phyloP scores from a whole-genome alignment of 1,140 invertebrate genomes.

The Cotesia typhae region DNA sequence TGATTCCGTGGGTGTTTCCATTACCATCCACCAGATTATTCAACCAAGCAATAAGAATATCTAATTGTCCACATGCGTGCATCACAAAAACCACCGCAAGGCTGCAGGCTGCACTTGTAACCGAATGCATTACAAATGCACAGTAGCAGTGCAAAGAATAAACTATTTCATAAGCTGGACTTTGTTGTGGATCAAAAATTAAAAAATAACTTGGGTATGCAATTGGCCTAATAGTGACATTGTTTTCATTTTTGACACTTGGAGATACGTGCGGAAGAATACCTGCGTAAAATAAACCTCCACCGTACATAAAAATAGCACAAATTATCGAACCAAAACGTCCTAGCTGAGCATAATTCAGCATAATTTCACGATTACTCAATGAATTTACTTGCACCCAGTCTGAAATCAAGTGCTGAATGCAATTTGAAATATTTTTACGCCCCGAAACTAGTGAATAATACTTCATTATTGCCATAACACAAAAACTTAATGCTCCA shows the following conservation, averaged over 20 bases:
- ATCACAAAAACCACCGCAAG: conserved; percentile 47
- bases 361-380: conserved; percentile 40
- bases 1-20: background rate
- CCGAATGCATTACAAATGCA: conserved; percentile 43
- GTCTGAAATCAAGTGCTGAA: conserved; percentile 48
- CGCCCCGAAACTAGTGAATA: conserved; percentile 41
- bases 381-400: conserved; percentile 44
- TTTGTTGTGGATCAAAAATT: conserved; percentile 43
- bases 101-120: conserved; percentile 44
- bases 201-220: conserved; percentile 47
- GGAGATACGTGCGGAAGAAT: conserved; percentile 45
- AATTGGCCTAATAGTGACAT: conserved; percentile 30
- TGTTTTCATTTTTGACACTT: conserved; percentile 20
- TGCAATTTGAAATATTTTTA: conserved; percentile 43
- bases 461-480: conserved; percentile 53
- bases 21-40: conserved; percentile 32
- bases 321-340: conserved; percentile 43
- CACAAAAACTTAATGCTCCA: conserved; percentile 52
- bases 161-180: conserved; percentile 47
- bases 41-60: conserved; percentile 33
- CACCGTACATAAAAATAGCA: conserved; percentile 50
- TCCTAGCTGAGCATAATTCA: conserved; percentile 40
- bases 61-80: conserved; percentile 42
- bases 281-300: conserved; percentile 47
- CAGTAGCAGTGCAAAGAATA: conserved; percentile 45